A percentile compares a stretch with the other conserved stretches of the same genome.
phyloP scores from a whole-genome alignment of 2,113 vertebrate species.

The Cottus gobio region DNA sequence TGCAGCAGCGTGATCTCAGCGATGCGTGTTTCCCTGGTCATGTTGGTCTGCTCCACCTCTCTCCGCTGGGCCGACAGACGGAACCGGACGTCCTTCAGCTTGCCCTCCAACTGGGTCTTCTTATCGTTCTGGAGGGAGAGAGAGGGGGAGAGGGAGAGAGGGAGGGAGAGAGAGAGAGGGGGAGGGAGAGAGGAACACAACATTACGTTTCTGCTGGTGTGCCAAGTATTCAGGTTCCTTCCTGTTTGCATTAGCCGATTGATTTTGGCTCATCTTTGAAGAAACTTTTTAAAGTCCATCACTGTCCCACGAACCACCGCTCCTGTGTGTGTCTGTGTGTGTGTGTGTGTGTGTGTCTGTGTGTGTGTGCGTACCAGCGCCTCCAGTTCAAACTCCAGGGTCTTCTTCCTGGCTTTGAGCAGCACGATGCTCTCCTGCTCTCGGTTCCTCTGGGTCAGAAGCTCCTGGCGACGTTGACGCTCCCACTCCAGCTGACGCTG shows the following conservation, averaged over 20 bases:
- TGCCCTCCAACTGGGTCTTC: conserved; percentile 94
- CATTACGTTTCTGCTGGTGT: background rate
- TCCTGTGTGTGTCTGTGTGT: no score
- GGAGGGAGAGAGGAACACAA: background rate
- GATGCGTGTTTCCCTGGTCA: conserved; percentile 93
- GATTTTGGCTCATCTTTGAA: background rate
- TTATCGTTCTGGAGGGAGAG: conserved; percentile 89
- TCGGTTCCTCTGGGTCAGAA: conserved; percentile 94
- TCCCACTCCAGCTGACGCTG: conserved; percentile 98
- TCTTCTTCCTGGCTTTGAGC: conserved; percentile 97
- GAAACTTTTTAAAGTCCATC: background rate
- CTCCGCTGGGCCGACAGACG: conserved; percentile 92
- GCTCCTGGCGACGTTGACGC: conserved; percentile 93
- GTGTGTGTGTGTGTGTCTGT: background rate
- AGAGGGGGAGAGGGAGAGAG: no score
- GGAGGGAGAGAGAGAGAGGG: no score
- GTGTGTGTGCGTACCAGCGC: conserved; percentile 85
- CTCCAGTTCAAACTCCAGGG: conserved; percentile 97
- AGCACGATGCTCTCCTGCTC: conserved; percentile 98
- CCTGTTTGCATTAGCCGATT: background rate
- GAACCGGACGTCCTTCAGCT: conserved; percentile 95
- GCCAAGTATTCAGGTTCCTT: background rate
- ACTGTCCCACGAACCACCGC: background rate
- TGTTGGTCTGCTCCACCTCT: conserved; percentile 97
- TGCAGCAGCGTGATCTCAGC: conserved; percentile 97